A percentile compares a stretch with the other conserved stretches of the same genome.
phyloP scores from a whole-genome alignment of 2,113 vertebrate genomes.

The Gulo gulo region DNA sequence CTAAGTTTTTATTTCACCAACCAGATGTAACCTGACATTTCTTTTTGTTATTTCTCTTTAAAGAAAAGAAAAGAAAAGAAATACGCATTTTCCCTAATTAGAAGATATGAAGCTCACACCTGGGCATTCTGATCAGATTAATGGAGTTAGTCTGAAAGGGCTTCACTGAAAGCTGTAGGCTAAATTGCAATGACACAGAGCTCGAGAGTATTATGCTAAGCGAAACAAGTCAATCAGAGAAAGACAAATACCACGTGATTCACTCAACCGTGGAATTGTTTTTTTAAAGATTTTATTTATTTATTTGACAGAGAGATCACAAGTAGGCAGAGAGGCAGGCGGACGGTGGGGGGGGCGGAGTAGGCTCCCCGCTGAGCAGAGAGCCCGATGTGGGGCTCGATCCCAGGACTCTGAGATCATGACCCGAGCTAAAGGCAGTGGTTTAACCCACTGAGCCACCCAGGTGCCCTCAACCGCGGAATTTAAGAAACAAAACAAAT shows the following conservation, averaged over 20 bases:
- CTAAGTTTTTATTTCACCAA: not conserved
- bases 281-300: too few species aligned
- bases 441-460: too few species aligned
- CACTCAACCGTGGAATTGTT: not conserved
- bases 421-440: too few species aligned
- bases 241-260: not conserved
- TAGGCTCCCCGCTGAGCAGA: too few species aligned
- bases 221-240: not conserved
- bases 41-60: not conserved
- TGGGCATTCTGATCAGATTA: not conserved
- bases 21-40: not conserved
- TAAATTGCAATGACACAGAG: not conserved
- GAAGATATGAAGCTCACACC: not conserved
- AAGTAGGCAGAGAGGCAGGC: too few species aligned
- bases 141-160: not conserved
- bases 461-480: not conserved
- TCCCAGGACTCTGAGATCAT: too few species aligned
- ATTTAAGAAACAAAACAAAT: not conserved
- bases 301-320: too few species aligned
- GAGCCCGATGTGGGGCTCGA: too few species aligned
- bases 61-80: not conserved
- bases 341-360: too few species aligned
- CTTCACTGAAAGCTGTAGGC: not conserved
- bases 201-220: not conserved
- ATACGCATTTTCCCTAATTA: constrained; percentile 23